phyloP scores from a whole-genome alignment of 2,113 vertebrate species.

The Cryptomyrus ogoouensis region DNA sequence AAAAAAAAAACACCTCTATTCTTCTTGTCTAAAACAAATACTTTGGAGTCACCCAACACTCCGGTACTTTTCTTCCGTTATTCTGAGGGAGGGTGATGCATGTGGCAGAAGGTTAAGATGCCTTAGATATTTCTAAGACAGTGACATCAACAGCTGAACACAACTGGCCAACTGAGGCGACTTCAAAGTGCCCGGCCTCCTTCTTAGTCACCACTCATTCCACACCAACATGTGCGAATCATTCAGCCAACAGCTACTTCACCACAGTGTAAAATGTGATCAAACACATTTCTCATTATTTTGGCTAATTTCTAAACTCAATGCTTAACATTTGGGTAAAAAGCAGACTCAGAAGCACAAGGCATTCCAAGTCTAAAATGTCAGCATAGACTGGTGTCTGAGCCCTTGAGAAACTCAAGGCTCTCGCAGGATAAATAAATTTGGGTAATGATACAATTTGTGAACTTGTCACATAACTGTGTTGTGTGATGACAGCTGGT shows the following conservation, averaged over 20 bases:
- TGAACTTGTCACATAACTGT: not conserved
- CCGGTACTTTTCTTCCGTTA: not conserved
- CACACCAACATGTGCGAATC: not conserved
- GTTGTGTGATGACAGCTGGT: not conserved
- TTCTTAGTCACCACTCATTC: not conserved
- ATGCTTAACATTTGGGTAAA: not conserved
- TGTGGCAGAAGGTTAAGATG: not conserved
- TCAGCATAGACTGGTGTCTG: not conserved
- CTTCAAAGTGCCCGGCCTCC: not conserved
- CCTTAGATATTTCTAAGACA: not conserved
- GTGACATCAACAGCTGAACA: constrained; percentile 7
- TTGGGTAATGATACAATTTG: not conserved
- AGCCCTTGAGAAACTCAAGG: not conserved
- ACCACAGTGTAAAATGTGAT: not conserved
- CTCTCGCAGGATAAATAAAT: not conserved
- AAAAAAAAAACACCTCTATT: not conserved
- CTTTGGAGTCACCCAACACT: not conserved
- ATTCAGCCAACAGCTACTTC: not conserved
- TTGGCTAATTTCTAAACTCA: not conserved
- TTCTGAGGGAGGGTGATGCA: not conserved
- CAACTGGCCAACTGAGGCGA: not conserved
- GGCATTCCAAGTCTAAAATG: not conserved
- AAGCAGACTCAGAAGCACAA: not conserved
- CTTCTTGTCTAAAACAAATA: not conserved
- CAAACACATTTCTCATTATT: not conserved